Evolutionary conservation across 2,113 vertebrate genomes (phyloP).

Genomic region (Alectura lathami): DNA sequence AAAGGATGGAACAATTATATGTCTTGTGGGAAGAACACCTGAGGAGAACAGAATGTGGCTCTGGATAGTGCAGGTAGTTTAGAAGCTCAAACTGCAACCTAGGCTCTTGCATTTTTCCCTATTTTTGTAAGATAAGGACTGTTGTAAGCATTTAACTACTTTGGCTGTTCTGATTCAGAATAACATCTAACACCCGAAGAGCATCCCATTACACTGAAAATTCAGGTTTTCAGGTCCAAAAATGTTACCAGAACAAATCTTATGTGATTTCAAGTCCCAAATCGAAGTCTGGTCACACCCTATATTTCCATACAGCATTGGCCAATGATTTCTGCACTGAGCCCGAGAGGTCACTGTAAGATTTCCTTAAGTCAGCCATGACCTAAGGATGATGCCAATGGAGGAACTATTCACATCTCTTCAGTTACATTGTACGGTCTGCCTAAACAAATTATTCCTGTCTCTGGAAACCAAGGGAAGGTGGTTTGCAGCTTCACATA

Average conservation of each 20-base stretch:
- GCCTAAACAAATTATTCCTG: background rate
- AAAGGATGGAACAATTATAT: background rate
- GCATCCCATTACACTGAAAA: background rate
- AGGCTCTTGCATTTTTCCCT: background rate
- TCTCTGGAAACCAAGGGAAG: background rate
- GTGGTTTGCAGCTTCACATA: background rate
- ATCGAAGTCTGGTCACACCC: background rate
- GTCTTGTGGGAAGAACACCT: background rate
- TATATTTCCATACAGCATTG: background rate
- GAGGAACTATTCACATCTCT: background rate
- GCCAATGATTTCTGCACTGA: accelerated
- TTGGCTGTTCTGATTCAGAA: background rate
- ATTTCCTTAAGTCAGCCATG: background rate
- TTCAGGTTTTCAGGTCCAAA: background rate
- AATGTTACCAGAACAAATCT: background rate
- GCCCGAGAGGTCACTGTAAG: background rate
- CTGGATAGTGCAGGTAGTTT: background rate
- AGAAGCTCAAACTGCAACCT: background rate
- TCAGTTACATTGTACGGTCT: background rate
- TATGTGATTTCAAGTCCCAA: background rate
- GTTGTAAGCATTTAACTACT: background rate
- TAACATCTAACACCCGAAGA: background rate
- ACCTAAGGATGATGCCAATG: background rate
- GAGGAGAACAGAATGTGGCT: background rate
- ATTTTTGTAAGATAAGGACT: background rate